Percentiles rank a stretch among this genome's conserved stretches.
Evolutionary conservation across 2,113 vertebrate species (phyloP).

Genomic region (Actenoides hombroni): DNA sequence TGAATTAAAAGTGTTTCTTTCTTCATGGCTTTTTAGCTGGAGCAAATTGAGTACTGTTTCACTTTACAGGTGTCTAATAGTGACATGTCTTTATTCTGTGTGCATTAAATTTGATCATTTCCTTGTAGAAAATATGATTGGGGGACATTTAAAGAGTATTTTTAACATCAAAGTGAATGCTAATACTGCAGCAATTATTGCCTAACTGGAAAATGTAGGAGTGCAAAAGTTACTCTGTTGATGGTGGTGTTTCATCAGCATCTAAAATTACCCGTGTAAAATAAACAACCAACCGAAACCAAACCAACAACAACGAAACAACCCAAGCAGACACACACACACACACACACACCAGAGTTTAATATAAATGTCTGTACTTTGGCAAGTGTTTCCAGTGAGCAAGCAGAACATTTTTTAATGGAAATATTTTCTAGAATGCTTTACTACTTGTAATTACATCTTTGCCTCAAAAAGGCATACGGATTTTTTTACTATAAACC

Average conservation of each 20-base stretch:
- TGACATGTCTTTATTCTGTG: not conserved
- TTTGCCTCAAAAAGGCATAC: not conserved
- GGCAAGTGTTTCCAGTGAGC: not conserved
- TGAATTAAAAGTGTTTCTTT: not conserved
- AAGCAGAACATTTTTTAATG: not conserved
- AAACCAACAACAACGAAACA: rapidly evolving
- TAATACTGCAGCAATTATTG: not conserved
- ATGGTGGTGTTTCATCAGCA: not conserved
- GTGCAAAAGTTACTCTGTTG: not conserved
- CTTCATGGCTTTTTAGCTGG: not conserved
- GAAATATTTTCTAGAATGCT: not conserved
- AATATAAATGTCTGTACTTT: not conserved
- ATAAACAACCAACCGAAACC: not conserved
- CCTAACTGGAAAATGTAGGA: not conserved
- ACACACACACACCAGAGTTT: not conserved
- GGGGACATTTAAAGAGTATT: not conserved
- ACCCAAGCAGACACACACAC: not conserved
- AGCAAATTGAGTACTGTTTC: not conserved
- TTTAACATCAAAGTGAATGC: not conserved
- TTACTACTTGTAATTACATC: not conserved
- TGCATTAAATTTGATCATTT: not conserved
- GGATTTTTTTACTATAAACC: not conserved
- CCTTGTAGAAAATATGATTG: not conserved
- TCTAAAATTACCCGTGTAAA: not conserved
- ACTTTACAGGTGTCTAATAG: not conserved